Evolutionary conservation across 53 echinoderm and acorn worm species (phyloP).

Genomic region (Antedon mediterranea): DNA sequence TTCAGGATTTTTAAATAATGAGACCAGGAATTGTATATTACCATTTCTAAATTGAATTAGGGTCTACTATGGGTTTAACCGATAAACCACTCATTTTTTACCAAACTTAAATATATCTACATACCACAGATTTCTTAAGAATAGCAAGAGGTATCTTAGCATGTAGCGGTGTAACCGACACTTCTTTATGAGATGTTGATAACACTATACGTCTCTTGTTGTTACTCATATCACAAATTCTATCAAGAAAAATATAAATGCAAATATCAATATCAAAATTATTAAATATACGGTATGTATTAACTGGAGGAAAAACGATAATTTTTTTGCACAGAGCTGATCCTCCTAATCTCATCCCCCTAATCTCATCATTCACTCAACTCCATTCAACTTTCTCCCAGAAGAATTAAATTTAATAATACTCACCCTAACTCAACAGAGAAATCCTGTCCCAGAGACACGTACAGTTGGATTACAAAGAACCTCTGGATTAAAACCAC

Average conservation of each 20-base stretch:
- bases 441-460: conserved; percentile 72
- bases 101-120: conserved; percentile 6
- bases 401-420: neutral
- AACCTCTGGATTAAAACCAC: conserved; percentile 79
- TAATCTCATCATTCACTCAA: too few species aligned
- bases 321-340: too few species aligned
- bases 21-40: too few species aligned
- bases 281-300: too few species aligned
- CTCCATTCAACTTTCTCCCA: too few species aligned
- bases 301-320: too few species aligned
- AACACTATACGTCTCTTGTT: conserved; percentile 77
- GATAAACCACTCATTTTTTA: neutral
- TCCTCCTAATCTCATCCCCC: too few species aligned
- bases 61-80: neutral
- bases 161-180: conserved; percentile 74
- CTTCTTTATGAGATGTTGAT: conserved; percentile 86
- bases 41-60: too few species aligned
- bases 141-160: conserved; percentile 80
- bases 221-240: conserved; percentile 73
- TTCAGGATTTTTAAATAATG: too few species aligned
- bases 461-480: conserved; percentile 52
- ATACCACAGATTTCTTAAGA: conserved; percentile 60
- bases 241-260: conserved; percentile 6
- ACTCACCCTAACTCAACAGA: conserved; percentile 88
- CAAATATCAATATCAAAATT: too few species aligned